A percentile compares a stretch with the other conserved stretches of the same genome.
Conservation (phyloP, 2,888 invertebrate species). For the Lycophotia porphyrea region DNA sequence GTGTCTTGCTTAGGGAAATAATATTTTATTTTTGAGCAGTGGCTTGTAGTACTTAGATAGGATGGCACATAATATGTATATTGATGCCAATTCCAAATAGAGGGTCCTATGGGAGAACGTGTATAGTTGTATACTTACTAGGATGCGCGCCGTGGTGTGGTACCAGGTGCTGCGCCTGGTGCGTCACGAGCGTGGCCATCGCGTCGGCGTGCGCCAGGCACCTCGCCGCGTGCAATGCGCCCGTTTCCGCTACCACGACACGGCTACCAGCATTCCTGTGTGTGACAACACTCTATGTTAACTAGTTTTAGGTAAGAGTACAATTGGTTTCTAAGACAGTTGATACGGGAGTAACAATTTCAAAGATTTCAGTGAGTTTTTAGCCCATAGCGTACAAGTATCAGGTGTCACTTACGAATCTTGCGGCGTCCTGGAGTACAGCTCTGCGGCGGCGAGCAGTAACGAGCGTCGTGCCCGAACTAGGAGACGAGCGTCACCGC, state of each 20-base stretch:
- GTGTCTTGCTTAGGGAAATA: too few species aligned
- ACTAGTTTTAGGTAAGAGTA: too few species aligned
- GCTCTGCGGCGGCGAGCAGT: conserved; percentile 86
- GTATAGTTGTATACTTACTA: conserved; percentile 73
- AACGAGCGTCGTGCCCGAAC: conserved; percentile 86
- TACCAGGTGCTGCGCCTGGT: conserved; percentile 89
- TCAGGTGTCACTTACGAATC: conserved; percentile 69
- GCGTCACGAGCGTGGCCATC: conserved; percentile 88
- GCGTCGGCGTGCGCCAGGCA: conserved; percentile 91
- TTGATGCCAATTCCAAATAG: not conserved
- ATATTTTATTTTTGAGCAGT: not conserved
- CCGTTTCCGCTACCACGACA: conserved; percentile 82
- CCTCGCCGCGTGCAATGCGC: conserved; percentile 86
- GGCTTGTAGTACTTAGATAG: too few species aligned
- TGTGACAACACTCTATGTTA: too few species aligned
- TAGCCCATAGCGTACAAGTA: not conserved
- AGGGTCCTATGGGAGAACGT: not conserved
- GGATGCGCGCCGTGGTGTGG: conserved; percentile 87
- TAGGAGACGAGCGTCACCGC: conserved; percentile 85
- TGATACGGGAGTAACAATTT: not conserved
- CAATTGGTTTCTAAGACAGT: not conserved
- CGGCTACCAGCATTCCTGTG: conserved; percentile 64
- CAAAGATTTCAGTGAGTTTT: not conserved
- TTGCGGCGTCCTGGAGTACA: conserved; percentile 83
- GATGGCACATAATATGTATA: too few species aligned